These are phyloP conservation scores for Laticauda laticaudata DNA, from an alignment of 2,113 vertebrate genomes.

Conservation along the genomic window DNA sequence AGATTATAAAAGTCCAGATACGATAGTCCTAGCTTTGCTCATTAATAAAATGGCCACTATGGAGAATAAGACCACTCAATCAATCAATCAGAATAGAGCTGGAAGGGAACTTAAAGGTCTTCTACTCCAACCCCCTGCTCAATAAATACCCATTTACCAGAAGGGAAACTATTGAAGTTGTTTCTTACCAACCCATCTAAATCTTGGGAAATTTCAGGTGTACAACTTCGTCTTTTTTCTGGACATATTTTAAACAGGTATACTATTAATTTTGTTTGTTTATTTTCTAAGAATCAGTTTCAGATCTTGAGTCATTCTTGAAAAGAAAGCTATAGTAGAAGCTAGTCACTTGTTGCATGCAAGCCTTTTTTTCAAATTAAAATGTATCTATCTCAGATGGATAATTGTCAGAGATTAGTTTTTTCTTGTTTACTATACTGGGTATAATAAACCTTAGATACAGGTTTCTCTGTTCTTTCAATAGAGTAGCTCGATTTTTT, in stretches of 20 bases:
- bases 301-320: not conserved
- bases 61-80: not conserved
- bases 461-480: not conserved
- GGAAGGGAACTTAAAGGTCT: not conserved
- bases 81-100: not conserved
- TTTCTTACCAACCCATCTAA: not conserved
- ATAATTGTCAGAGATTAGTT: not conserved
- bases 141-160: not conserved
- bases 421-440: not conserved
- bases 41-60: not conserved
- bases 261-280: not conserved
- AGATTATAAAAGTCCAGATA: not conserved
- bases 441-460: not conserved
- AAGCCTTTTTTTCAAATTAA: not conserved
- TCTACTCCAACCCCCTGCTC: not conserved
- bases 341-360: not conserved
- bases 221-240: not conserved
- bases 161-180: not conserved
- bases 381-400: not conserved
- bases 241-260: not conserved
- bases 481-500: not conserved
- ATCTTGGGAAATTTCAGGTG: not conserved
- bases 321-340: not conserved
- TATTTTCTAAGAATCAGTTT: not conserved
- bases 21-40: not conserved